Conservation (phyloP, 2,888 invertebrate species). For the Noctua janthina region DNA sequence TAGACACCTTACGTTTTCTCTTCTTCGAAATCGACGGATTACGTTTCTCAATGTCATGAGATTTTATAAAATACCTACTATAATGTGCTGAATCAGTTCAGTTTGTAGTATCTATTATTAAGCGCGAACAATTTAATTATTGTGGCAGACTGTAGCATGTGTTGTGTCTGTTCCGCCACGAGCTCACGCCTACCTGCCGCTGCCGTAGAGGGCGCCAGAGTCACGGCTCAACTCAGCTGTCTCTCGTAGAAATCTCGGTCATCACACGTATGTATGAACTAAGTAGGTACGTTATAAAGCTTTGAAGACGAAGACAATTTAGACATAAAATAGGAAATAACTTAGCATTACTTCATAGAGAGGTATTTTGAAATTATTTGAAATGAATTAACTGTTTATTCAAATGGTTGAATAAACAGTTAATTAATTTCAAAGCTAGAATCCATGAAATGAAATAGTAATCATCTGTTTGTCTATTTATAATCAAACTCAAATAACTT, state of each 20-base stretch:
- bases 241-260: background rate
- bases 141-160: background rate
- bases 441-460: background rate
- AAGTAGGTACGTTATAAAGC: background rate
- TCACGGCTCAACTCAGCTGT: background rate
- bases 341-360: background rate
- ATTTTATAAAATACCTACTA: background rate
- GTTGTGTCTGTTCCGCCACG: background rate
- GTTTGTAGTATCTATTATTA: background rate
- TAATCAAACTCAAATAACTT: background rate
- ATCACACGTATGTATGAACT: background rate
- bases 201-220: background rate
- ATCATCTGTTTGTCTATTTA: background rate
- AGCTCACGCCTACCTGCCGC: background rate
- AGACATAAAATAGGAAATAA: background rate
- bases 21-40: background rate
- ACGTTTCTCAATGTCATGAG: background rate
- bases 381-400: too few species aligned
- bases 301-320: background rate
- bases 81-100: background rate
- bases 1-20: background rate
- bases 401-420: background rate
- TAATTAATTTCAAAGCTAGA: background rate
- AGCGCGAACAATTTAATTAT: background rate
- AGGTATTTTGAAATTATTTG: background rate